Evolutionary conservation across 2,888 invertebrate species (phyloP).

Genomic region (Polyommatus icarus): DNA sequence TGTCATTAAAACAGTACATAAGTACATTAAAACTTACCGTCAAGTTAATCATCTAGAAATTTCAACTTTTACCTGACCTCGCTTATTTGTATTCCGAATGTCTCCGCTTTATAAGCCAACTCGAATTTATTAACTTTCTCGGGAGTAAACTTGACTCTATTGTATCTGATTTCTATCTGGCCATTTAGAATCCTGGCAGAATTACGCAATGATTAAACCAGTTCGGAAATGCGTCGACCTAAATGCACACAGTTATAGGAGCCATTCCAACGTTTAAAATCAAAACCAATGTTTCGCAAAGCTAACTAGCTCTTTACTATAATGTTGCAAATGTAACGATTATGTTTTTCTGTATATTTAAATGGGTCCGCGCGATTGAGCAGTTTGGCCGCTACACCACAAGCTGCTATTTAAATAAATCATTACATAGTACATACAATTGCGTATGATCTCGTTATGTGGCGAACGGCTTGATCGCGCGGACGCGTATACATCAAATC

Average conservation of each 20-base stretch:
- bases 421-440: too few species aligned
- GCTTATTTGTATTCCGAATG: neutral
- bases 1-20: too few species aligned
- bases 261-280: constrained; percentile 9
- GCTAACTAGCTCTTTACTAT: neutral
- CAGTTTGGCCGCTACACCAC: too few species aligned
- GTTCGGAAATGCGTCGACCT: constrained; percentile 21
- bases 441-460: too few species aligned
- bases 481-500: too few species aligned
- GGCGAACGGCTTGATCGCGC: too few species aligned
- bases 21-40: neutral
- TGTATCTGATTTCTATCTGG: neutral
- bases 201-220: constrained; percentile 19
- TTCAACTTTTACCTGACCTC: neutral
- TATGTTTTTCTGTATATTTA: too few species aligned
- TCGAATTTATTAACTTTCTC: neutral
- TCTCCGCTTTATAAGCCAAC: neutral
- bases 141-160: neutral
- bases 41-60: neutral
- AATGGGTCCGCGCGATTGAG: too few species aligned
- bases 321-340: neutral
- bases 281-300: constrained; percentile 1
- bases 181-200: neutral
- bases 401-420: too few species aligned
- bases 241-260: neutral